phyloP scores from a whole-genome alignment of 2,113 vertebrate genomes.

The Brienomyrus longianalis region DNA sequence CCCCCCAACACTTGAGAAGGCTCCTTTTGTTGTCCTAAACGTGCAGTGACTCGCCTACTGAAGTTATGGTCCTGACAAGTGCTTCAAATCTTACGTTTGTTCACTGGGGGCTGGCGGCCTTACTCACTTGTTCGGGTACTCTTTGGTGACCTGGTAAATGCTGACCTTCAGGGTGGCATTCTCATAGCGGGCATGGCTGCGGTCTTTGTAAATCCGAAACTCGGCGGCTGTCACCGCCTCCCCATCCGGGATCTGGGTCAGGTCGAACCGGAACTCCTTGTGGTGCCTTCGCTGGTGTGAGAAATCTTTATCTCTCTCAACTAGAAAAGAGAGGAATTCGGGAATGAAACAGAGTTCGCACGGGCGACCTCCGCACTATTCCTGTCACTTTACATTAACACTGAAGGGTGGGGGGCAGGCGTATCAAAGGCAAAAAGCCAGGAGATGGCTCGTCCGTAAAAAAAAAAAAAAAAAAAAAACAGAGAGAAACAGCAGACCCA shows the following conservation, averaged over 20 bases:
- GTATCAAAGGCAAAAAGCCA: background rate
- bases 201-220: slow-evolving; percentile 95
- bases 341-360: background rate
- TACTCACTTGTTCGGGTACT: slow-evolving; percentile 84
- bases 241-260: slow-evolving; percentile 91
- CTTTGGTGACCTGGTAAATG: slow-evolving; percentile 93
- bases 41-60: background rate
- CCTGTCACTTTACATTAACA: slow-evolving; percentile 28
- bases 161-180: slow-evolving; percentile 89
- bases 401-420: background rate
- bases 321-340: slow-evolving; percentile 52
- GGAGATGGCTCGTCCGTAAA: slow-evolving; percentile 15
- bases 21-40: background rate
- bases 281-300: slow-evolving; percentile 93
- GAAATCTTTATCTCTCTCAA: slow-evolving; percentile 97
- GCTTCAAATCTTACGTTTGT: too few relatives aligned
- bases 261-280: slow-evolving; percentile 96
- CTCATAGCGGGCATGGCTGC: slow-evolving; percentile 78
- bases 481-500: slow-evolving; percentile 28
- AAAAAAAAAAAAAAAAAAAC: slow-evolving; percentile 23
- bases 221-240: slow-evolving; percentile 94
- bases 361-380: background rate
- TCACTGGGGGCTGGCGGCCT: background rate
- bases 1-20: background rate
- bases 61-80: background rate